These are phyloP conservation scores for Chrysomallon squamiferum DNA, from an alignment of 1,140 invertebrate species.

Conservation along the genomic window DNA sequence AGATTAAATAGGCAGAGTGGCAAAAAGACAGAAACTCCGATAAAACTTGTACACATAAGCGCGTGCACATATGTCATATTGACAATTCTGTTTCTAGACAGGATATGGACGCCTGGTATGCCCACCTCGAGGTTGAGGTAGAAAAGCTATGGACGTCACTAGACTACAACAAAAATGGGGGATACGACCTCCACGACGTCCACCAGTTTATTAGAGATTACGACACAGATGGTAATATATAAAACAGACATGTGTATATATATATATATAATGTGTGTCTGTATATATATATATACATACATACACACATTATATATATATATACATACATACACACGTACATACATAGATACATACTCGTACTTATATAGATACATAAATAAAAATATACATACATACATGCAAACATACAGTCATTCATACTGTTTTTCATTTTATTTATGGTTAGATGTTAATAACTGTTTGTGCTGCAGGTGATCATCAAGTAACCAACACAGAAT, in stretches of 20 bases:
- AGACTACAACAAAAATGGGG: constrained; percentile 8
- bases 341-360: background rate
- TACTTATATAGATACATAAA: background rate
- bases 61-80: too few species aligned
- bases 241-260: too few species aligned
- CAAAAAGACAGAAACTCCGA: too few species aligned
- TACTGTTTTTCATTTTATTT: background rate
- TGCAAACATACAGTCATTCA: background rate
- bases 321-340: too few species aligned
- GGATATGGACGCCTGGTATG: background rate
- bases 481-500: constrained; percentile 9
- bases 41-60: too few species aligned
- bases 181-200: constrained; percentile 5
- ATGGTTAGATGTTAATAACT: background rate
- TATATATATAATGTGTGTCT: background rate
- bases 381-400: too few species aligned
- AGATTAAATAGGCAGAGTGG: too few species aligned
- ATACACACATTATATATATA: background rate
- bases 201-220: constrained; percentile 9
- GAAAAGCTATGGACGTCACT: constrained; percentile 2
- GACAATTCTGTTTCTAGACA: too few species aligned
- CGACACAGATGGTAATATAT: constrained; percentile 1
- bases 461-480: constrained; percentile 5
- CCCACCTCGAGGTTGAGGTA: constrained; percentile 4
- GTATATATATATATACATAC: too few species aligned